A percentile compares a stretch with the other conserved stretches of the same genome.
Evolutionary conservation across 2,888 invertebrate genomes (phyloP).

Genomic region (Platynereis dumerilii): DNA sequence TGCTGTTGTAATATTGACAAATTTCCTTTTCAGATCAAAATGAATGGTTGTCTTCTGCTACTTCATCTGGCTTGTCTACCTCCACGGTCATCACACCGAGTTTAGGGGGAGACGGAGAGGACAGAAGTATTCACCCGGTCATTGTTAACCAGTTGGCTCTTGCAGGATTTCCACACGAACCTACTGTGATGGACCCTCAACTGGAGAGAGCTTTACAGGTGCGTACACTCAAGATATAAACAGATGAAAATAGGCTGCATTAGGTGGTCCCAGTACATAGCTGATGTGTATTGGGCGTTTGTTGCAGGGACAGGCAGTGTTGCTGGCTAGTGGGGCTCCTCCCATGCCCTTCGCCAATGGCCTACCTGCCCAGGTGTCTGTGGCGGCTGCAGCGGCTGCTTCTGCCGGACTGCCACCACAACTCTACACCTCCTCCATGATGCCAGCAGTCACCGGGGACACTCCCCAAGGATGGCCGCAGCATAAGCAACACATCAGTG

Average conservation of each 20-base stretch:
- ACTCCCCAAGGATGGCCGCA: too few species aligned
- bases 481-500: too few species aligned
- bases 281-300: too few species aligned
- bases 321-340: slow-evolving; percentile 9
- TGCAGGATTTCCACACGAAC: slow-evolving; percentile 17
- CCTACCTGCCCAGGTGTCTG: slow-evolving; percentile 18
- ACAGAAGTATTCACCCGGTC: slow-evolving; percentile 6
- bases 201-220: too few species aligned
- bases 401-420: not conserved
- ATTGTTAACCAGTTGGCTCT: slow-evolving; percentile 9
- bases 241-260: too few species aligned
- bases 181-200: not conserved
- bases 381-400: not conserved
- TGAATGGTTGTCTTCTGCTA: slow-evolving; percentile 22
- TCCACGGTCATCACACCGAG: slow-evolving; percentile 15
- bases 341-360: slow-evolving; percentile 11
- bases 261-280: too few species aligned
- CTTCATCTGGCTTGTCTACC: slow-evolving; percentile 12
- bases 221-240: too few species aligned
- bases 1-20: too few species aligned
- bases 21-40: slow-evolving; percentile 22
- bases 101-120: slow-evolving; percentile 16
- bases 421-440: slow-evolving; percentile 11
- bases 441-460: slow-evolving; percentile 16
- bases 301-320: slow-evolving; percentile 20